Evolutionary conservation across 2,797 vertebrate genomes (phyloP), one percentile per base, ranked within the genome.

Genomic region (Decapterus maruadsi): DNA sequence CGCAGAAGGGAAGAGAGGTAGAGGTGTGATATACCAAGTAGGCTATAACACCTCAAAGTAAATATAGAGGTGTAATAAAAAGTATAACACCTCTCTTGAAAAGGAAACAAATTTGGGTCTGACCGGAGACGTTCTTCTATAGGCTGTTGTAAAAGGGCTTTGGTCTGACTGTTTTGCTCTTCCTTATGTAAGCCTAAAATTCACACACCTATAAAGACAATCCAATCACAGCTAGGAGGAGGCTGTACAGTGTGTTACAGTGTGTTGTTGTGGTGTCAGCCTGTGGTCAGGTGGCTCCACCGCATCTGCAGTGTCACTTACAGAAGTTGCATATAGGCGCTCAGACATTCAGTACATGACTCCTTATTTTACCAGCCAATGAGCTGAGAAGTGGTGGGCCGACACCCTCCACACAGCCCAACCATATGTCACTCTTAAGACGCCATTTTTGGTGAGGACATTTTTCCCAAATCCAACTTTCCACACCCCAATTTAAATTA

Each of bases 301-400:
- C 4, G 31, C 72, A 62, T 34, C 36, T 16, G 42, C 19, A 50
- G 36, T 48, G 82, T 66, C 36, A 65, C 64, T 83, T 76, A 48
- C 1, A 46, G 46, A 86, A 3, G 19, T 56, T 72, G 20, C 1
- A 10, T 22, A 12, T 46, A 60, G 22, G 9, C 43, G 2, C 36
- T n/a, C 38, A 36, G 14, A 56, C 62, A 67, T 53, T 66, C 50
- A 67, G 43, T 34, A 59, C 68, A n/a, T n/a, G 42, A 20, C 10
- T 72, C 11, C 72, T 72, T 67, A 65, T 80, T 83, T 86, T 74
- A 80, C 0, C 58, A 75, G 62, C 91, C 91, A 91, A 91, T 89
- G 45, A 63, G 58, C 12, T 13, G 57, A 4, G 7, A 50, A 72
- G 45, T 20, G 31, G 61, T 26, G 17, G 2, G 65, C 45, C 38